These are phyloP conservation scores for Asarcornis scutulata DNA, from an alignment of 2,113 vertebrate genomes.

Conservation along the genomic window DNA sequence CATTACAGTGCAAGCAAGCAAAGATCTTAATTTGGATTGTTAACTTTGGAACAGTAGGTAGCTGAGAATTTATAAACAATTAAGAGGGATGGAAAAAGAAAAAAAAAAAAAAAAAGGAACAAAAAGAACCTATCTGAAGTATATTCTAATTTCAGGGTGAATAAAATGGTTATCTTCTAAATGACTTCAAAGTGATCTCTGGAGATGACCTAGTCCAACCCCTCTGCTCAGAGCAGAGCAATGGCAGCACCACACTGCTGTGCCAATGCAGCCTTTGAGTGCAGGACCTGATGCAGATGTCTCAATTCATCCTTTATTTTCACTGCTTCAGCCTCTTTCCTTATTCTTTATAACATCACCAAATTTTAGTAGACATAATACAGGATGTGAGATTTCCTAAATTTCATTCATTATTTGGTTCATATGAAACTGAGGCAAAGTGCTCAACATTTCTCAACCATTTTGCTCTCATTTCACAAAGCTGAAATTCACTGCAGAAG, in stretches of 20 bases:
- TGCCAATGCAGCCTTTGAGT: accelerated
- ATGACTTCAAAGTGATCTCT: background rate
- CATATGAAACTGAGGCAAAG: background rate
- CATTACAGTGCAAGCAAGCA: background rate
- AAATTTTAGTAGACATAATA: background rate
- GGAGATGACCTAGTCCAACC: background rate
- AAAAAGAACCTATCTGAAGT: background rate
- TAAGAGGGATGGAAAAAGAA: background rate
- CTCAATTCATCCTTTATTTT: background rate
- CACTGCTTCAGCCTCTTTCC: background rate
- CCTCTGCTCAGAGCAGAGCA: background rate
- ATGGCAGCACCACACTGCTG: background rate
- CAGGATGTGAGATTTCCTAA: background rate
- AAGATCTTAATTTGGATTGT: constrained; percentile 42
- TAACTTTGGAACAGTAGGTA: constrained; percentile 24
- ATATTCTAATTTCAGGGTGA: background rate
- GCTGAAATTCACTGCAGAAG: constrained; percentile 35
- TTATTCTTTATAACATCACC: background rate
- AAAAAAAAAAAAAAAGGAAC: background rate
- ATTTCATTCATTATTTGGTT: background rate
- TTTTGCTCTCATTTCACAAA: constrained; percentile 27
- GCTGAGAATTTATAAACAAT: constrained; percentile 7
- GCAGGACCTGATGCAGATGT: accelerated
- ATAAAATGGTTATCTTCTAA: background rate
- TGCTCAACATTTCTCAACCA: background rate